phyloP scores from a whole-genome alignment of 2,797 vertebrate species.

The Vireo griseus region DNA sequence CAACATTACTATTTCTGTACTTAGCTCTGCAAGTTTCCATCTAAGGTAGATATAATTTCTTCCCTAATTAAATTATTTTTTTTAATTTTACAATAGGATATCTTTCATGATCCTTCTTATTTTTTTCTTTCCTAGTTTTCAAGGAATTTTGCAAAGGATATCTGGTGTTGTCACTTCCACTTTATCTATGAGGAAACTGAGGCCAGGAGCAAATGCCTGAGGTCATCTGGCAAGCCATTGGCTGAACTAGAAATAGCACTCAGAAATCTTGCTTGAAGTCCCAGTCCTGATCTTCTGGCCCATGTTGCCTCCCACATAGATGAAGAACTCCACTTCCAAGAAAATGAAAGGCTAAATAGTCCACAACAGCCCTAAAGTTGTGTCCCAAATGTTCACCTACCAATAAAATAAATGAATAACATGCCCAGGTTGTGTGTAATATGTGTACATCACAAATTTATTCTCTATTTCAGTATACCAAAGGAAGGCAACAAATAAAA shows the following conservation, averaged over 20 bases:
- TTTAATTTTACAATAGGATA: neutral
- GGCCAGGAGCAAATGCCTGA: neutral
- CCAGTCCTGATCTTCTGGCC: neutral
- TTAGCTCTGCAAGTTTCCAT: neutral
- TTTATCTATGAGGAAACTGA: constrained; percentile 2
- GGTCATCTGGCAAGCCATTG: neutral
- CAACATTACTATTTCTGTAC: neutral
- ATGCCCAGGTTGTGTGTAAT: neutral
- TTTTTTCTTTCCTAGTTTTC: neutral
- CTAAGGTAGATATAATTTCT: neutral
- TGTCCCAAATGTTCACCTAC: neutral
- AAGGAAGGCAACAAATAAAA: neutral
- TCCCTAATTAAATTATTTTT: neutral
- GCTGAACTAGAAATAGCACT: neutral
- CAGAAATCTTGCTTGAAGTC: neutral
- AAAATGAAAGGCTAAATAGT: neutral
- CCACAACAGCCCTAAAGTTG: neutral
- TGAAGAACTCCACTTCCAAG: neutral
- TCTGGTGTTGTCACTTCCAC: neutral
- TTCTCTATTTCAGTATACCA: neutral
- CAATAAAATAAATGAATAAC: neutral
- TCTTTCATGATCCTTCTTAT: neutral
- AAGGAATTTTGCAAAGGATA: neutral
- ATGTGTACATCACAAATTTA: neutral
- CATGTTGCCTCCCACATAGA: neutral